Conservation (phyloP, 2,797 vertebrate species). For the Sebastes nivosus region DNA sequence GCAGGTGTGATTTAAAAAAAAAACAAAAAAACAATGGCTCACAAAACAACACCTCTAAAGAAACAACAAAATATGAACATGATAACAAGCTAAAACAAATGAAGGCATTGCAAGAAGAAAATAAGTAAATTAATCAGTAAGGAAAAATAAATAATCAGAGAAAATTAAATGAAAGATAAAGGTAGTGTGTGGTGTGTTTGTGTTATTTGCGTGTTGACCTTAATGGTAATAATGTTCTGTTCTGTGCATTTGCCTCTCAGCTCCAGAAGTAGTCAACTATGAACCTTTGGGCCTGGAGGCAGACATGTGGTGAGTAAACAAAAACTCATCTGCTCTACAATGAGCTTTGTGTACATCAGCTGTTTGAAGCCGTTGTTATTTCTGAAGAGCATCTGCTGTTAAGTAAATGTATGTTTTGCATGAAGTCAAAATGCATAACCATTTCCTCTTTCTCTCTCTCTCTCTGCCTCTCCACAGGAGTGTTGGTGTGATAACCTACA, state of each 20-base stretch:
- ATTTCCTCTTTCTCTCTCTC: background rate
- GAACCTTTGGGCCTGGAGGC: conserved; percentile 97
- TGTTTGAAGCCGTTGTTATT: background rate
- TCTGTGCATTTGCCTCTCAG: conserved; percentile 74
- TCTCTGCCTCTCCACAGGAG: conserved; percentile 69
- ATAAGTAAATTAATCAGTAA: background rate
- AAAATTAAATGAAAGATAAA: background rate
- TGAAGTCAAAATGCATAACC: background rate
- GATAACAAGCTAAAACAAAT: background rate
- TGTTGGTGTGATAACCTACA: conserved; percentile 84
- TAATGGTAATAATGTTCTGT: background rate
- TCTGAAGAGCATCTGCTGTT: conserved; percentile 33
- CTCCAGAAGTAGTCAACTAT: conserved; percentile 99
- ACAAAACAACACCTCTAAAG: background rate
- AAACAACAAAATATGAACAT: background rate
- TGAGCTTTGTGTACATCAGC: background rate
- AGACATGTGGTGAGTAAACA: conserved; percentile 95
- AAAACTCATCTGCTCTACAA: background rate
- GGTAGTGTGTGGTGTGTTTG: background rate
- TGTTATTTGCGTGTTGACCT: conserved; percentile 10
- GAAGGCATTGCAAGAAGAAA: background rate
- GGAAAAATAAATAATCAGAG: background rate
- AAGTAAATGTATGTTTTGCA: background rate
- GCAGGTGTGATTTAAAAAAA: background rate
- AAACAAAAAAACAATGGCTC: background rate